Base-by-base conservation (phyloP, 2,797 vertebrate genomes). In the Arrhamphus sclerolepis region DNA sequence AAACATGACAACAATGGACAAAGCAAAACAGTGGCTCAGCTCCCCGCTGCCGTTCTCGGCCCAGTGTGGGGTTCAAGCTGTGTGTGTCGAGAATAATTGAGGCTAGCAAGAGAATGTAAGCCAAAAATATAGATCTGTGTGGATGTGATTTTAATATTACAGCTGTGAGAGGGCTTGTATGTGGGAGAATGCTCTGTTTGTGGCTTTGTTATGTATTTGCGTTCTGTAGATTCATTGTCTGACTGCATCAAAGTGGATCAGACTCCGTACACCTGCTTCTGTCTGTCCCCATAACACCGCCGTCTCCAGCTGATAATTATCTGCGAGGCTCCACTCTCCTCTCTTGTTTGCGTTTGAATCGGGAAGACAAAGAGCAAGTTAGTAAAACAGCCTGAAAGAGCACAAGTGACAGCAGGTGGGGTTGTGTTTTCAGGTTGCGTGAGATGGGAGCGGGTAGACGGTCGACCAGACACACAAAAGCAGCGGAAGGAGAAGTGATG, bases 301-400 rank as follows among this genome's bases (percentile, higher is more conserved):
- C 48, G 64, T 81, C 70, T 83, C 66, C 40, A 18, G 54, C 75
- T 75, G 83, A 87, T 89, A 82, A 90, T 87, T 79, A 89, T 88
- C 86, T 83, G 81, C 80, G 80, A 60, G 72, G 56, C 74, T 81
- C 66, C 75, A 69, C 66, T 63, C 58, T 43, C 16, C 66, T 75
- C 70, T 56, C 50, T 34, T 29, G 7, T 47, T 41, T 43, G 0
- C 55, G 41, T 75, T 77, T 72, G 65, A 81, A 82, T 62, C 24
- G 26, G 40, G 84, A 77, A 85, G 76, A 87, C 83, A 85, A 82
- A 57, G 51, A 73, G 56, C 59, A 77, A 82, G 71, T 84, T 82
- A 70, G 75, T 74, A 72, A 80, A 85, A 81, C 76, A 76, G 72
- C 58, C 54, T 55, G 54, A 29, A 46, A 14, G 39, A 52, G 53